Conservation (phyloP, 2,888 invertebrate species). For the Acanthococcus lagerstroemiae region DNA sequence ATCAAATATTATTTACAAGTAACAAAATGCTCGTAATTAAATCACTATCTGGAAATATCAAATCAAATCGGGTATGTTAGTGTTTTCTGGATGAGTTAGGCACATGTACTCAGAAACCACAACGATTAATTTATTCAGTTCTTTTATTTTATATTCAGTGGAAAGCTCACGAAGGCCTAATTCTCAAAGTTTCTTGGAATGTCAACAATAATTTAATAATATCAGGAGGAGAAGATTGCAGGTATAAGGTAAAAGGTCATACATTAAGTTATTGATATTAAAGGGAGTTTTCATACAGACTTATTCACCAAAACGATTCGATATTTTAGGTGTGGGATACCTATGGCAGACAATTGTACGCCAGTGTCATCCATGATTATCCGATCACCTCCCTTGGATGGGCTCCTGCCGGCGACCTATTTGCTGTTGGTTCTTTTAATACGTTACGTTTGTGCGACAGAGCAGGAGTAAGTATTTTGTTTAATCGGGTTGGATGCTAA, state of each 20-base stretch:
- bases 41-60: slow-evolving; percentile 48
- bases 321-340: slow-evolving; percentile 74
- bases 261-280: background rate
- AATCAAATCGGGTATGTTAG: slow-evolving; percentile 44
- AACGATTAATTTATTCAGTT: background rate
- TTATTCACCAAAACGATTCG: background rate
- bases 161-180: slow-evolving; percentile 91
- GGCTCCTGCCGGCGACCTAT: slow-evolving; percentile 82
- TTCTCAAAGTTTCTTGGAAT: slow-evolving; percentile 59
- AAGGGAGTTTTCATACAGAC: too few species aligned
- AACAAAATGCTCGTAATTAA: slow-evolving; percentile 51
- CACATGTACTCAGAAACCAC: background rate
- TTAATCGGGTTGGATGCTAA: background rate
- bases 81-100: background rate
- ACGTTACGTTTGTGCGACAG: slow-evolving; percentile 84
- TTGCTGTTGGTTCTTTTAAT: slow-evolving; percentile 88
- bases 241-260: slow-evolving; percentile 54
- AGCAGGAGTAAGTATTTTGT: slow-evolving; percentile 61
- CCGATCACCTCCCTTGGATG: slow-evolving; percentile 86
- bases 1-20: slow-evolving; percentile 48
- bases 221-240: slow-evolving; percentile 64
- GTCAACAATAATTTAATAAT: slow-evolving; percentile 48
- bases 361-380: slow-evolving; percentile 74
- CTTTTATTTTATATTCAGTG: slow-evolving; percentile 52
- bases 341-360: slow-evolving; percentile 77